Evolutionary conservation across 2,888 invertebrate species (phyloP).

Genomic region (Cheilosia vernalis): DNA sequence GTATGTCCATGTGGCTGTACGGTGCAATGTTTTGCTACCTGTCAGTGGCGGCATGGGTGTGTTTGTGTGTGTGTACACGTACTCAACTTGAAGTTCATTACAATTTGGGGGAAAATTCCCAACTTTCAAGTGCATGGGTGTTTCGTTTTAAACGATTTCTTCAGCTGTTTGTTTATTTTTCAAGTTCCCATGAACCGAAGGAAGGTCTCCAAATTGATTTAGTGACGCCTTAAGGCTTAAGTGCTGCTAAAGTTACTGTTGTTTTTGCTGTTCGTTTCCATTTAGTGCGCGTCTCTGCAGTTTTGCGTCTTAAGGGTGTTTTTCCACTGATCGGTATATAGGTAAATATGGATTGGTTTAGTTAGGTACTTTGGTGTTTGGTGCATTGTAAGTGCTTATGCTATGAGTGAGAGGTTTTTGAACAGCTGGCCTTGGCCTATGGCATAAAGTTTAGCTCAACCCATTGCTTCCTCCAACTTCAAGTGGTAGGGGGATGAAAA

Average conservation of each 20-base stretch:
- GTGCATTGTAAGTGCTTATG: no score
- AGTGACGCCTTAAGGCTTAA: neutral
- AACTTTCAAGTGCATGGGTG: neutral
- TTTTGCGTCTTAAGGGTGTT: no score
- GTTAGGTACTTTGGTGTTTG: no score
- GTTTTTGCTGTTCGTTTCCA: neutral
- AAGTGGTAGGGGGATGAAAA: no score
- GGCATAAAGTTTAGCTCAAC: no score
- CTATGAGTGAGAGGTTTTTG: no score
- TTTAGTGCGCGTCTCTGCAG: no score
- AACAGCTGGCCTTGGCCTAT: no score
- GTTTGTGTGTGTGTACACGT: neutral
- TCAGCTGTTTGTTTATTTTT: neutral
- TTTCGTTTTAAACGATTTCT: neutral
- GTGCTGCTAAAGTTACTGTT: neutral
- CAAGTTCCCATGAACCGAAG: neutral
- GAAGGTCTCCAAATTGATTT: neutral
- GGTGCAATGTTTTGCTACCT: conserved; percentile 17
- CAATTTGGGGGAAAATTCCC: neutral
- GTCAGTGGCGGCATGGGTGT: no score
- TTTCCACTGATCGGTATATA: no score
- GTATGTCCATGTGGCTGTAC: conserved; percentile 45
- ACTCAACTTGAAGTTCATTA: neutral
- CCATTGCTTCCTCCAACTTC: no score
- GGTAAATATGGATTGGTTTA: no score